A percentile compares a stretch with the other conserved stretches of the same genome.
Evolutionary conservation across 2,113 vertebrate species (phyloP).

Genomic region (Aldabrachelys gigantea): DNA sequence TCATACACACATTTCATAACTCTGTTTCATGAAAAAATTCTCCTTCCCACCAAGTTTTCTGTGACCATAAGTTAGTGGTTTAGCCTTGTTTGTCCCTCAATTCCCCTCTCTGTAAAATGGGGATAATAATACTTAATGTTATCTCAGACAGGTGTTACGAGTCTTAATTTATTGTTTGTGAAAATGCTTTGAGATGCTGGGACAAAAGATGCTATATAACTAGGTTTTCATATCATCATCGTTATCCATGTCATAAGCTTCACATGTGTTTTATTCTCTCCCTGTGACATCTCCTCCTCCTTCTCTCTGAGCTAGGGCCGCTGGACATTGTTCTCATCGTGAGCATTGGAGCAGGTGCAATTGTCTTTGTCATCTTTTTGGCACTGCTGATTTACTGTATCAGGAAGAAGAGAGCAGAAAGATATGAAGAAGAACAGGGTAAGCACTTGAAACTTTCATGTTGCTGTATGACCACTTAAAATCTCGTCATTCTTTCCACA

Average conservation of each 20-base stretch:
- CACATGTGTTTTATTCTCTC: background rate
- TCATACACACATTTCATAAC: background rate
- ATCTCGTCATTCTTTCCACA: background rate
- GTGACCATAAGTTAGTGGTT: background rate
- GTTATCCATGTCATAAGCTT: background rate
- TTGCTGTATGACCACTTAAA: background rate
- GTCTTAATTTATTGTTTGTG: background rate
- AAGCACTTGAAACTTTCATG: background rate
- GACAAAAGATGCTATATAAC: background rate
- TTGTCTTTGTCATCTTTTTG: slow-evolving; percentile 7
- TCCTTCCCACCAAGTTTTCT: no score
- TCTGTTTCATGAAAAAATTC: background rate
- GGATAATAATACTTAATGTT: background rate
- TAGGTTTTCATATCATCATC: background rate
- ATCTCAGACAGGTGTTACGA: background rate
- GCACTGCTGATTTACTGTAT: slow-evolving; percentile 62
- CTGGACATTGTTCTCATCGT: slow-evolving; percentile 42
- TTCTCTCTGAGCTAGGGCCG: slow-evolving; percentile 21
- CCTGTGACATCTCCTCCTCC: background rate
- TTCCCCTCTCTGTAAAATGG: background rate
- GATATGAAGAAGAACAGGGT: slow-evolving; percentile 17
- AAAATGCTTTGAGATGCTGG: background rate
- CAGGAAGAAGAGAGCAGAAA: slow-evolving; percentile 41
- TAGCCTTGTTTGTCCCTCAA: background rate
- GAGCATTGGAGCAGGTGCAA: slow-evolving; percentile 49